Base-by-base conservation (phyloP, 2,797 vertebrate species). In the Eupleurogrammus muticus region DNA sequence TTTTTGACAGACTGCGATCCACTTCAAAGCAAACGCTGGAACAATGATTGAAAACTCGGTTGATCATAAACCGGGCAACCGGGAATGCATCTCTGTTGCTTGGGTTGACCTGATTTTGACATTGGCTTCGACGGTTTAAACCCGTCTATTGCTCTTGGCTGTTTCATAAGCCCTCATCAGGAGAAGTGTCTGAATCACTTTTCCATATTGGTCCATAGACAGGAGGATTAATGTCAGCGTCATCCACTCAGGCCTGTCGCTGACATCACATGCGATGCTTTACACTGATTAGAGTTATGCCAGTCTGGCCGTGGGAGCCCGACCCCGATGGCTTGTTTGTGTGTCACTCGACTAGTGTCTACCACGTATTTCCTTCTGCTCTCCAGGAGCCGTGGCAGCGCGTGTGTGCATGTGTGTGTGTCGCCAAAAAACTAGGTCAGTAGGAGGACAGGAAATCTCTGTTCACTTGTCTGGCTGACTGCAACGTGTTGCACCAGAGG, bases 371-470 rank as follows among this genome's bases (percentile, higher is more conserved):
- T 85, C 70, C 73, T 78, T 63, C 57, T 53, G 73, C 70, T 73
- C 77, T 70, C 65, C 59, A 82, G 66, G 70, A 87, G 66, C 66
- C 70, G 51, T 5, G 61, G 63, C 55, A 34, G 70, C 6, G 28
- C 28, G 28, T 28, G 28, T 61, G 69, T 70, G 57, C 73, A 59
- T 3, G 36, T 51, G 40, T 70, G 72, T 76, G 79, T 76, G 81
- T 77, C 66, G 81, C 55, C 48, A 49, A 56, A 8, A 76, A 89
- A 89, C 69, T 83, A 77, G 89, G 86, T 91, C 90, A 92, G 75
- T 58, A 83, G 77, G 74, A 83, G 85, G 78, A 92, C 86, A 90
- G 87, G 83, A 92, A 89, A 79, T 87, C 70, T 80, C 78, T 83
- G 63, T 72, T 82, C 75, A 69, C 67, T 83, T 76, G 75, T 76